These are phyloP conservation scores for Arenaria interpres DNA, from an alignment of 2,113 vertebrate species.

Conservation along the genomic window DNA sequence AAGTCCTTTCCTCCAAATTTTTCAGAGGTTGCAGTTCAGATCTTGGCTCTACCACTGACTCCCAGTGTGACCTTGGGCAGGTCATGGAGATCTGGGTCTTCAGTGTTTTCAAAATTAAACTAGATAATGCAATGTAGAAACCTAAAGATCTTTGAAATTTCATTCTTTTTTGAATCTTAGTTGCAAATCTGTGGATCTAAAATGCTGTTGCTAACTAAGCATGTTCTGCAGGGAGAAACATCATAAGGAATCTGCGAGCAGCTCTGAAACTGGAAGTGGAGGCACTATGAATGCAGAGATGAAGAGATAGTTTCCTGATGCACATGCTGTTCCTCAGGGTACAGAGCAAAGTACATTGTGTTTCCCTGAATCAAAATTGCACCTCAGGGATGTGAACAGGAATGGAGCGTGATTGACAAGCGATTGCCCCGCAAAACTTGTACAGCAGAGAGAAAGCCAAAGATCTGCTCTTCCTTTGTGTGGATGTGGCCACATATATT, in stretches of 20 bases:
- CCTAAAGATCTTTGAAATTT: not conserved
- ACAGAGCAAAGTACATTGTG: not conserved
- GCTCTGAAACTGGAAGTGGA: not conserved
- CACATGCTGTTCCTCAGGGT: not conserved
- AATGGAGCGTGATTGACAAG: not conserved
- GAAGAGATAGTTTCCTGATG: slow-evolving; percentile 3
- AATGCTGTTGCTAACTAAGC: not conserved
- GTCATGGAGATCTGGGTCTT: not conserved
- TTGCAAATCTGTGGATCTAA: not conserved
- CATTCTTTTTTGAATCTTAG: not conserved
- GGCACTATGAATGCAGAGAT: not conserved
- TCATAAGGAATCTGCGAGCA: not conserved
- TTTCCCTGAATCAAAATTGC: not conserved
- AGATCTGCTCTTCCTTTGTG: not conserved
- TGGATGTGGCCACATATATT: not conserved
- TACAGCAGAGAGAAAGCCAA: not conserved
- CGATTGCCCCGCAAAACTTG: not conserved
- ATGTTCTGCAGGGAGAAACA: not conserved
- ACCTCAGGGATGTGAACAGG: not conserved
- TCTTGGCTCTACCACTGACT: not conserved
- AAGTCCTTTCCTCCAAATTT: not conserved
- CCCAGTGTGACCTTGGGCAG: not conserved
- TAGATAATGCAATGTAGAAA: not conserved
- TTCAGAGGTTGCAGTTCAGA: not conserved
- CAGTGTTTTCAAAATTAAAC: not conserved